Conservation (phyloP, 2,888 invertebrate genomes). For the Agrypnus murinus region DNA sequence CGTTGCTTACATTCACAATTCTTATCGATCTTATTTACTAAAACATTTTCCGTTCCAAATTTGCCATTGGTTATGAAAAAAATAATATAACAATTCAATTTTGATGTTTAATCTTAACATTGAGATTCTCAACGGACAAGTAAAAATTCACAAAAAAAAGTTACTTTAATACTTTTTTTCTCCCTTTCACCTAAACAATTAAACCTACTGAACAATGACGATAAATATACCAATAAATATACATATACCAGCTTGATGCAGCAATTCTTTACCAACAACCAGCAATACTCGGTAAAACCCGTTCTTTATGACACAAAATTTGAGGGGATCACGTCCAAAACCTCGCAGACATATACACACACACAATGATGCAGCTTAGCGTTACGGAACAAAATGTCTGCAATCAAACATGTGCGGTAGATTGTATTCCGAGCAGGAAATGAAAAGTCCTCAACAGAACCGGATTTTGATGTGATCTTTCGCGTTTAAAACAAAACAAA, state of each 20-base stretch:
- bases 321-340: constrained; percentile 51
- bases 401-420: constrained; percentile 60
- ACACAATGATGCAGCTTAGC: constrained; percentile 53
- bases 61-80: no score
- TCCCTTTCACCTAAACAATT: no score
- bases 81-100: no score
- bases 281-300: constrained; percentile 64
- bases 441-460: constrained; percentile 62
- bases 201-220: not conserved
- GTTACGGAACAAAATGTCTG: constrained; percentile 60
- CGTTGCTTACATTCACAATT: no score
- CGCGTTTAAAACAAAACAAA: constrained; percentile 48
- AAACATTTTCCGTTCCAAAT: no score
- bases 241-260: constrained; percentile 57
- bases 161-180: no score
- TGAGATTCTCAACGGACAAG: no score
- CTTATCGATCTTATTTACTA: no score
- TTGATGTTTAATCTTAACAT: no score
- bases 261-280: constrained; percentile 60
- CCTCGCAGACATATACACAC: not conserved
- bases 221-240: constrained; percentile 58
- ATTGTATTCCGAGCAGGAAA: constrained; percentile 62
- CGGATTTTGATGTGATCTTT: constrained; percentile 59
- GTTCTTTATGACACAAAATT: constrained; percentile 60
- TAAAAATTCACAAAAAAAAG: no score